Evolutionary conservation across 2,797 vertebrate genomes (phyloP), one percentile per base, ranked within the genome.

Genomic region (Peromyscus nudipes): DNA sequence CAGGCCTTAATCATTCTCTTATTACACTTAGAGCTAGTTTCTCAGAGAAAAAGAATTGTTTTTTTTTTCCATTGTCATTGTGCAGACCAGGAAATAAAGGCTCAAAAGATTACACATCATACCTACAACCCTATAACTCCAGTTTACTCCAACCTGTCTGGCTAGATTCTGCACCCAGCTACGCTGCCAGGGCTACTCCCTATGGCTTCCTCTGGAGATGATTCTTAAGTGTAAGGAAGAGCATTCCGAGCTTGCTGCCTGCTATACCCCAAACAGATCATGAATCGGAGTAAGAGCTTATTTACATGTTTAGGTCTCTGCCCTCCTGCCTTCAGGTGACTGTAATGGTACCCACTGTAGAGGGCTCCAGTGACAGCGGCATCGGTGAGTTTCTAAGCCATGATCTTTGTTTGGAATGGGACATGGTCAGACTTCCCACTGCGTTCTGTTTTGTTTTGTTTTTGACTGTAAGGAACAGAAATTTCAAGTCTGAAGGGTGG

Each of bases 401-500:
- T 4, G 4, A 31, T 62, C 62, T 43, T 1, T 46, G 80, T n/a
- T n/a, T n/a, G n/a, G 79, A 79, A 0, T 23, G 80, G 55, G 60
- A 34, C n/a, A 62, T 46, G 25, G 62, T 83, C 64, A 92, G 40
- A 19, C 31, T 87, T n/a, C 49, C 0, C 0, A 12, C 0, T 0
- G 3, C 60, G 37, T 21, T 76, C 57, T 76, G 11, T 40, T 77
- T 10, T 23, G 1, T 7, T 57, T 82, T 75, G 6, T 89, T 80
- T 89, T 92, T 65, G 34, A 89, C 37, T 95, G 55, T 37, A 21
- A 69, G 12, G 69, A 83, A 57, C 57, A 76, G 90, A 95, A 75
- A 89, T 93, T 76, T 95, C 73, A 90, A 79, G 43, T 96, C 79
- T 95, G 85, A 92, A 95, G 49, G 25, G 60, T 14, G 17, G 85